Base-by-base conservation (phyloP, 2,797 vertebrate species). In the Busarellus nigricollis region DNA sequence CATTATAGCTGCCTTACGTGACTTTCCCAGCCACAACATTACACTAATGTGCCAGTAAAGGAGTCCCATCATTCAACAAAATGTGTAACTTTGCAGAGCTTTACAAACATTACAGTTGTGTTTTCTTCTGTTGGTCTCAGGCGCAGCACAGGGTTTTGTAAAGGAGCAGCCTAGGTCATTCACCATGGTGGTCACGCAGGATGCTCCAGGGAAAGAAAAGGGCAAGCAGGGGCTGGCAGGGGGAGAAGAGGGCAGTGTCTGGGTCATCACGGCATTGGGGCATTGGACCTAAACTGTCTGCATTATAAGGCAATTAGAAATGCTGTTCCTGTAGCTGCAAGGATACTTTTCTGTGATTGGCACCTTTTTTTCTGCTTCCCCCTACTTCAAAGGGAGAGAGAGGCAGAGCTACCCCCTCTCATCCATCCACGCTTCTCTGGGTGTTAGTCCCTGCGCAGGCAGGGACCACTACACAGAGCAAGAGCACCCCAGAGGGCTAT, bases 151-250 rank as follows among this genome's bases (percentile, higher is more conserved):
- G 22, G 5, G 18, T 37, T 76, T 82, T 76, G 9, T 61, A 66
- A 84, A 79, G 84, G 22, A 91, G 57, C 40, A 85, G 40, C 31
- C 61, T 21, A 28, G 8, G 25, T n/a, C 5, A 1, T 65, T 69
- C 0, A 0, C 31, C 0, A 0, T 20, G 25, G 21, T 82, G 29
- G 45, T 72, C 61, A 61, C 6, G 1, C 45, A 74, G 63, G 45
- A 85, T 85, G 54, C 15, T 88, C 76, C 45, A 57, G 49, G 49
- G 35, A 62, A 74, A 81, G 24, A 35, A 18, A 78, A 95, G 18
- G 25, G 22, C 24, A 38, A 78, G 45, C 10, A 42, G 65, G 21
- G 11, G 9, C 8, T 17, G 29, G 8, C 1, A 3, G 7, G 37
- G 33, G 44, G 28, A 59, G 57, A 54, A 76, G 57, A 91, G 45